Evolutionary conservation across 2,888 invertebrate genomes (phyloP).

Genomic region (Sclerodermus sp.): DNA sequence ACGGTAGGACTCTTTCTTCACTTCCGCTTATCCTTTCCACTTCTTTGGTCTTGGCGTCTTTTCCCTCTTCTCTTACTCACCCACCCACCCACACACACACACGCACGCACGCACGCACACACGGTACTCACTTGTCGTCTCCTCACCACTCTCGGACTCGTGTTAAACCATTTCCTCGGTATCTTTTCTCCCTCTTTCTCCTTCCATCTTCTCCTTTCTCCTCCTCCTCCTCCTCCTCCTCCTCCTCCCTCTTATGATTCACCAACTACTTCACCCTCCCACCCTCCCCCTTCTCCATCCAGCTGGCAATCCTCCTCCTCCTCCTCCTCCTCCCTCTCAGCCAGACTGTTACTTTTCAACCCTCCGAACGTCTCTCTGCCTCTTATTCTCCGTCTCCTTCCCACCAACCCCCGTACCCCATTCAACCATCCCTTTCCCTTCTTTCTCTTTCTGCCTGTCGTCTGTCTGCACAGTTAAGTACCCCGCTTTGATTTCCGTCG

Average conservation of each 20-base stretch:
- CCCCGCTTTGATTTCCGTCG: constrained; percentile 50
- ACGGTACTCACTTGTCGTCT: no score
- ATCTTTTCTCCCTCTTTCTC: constrained; percentile 1
- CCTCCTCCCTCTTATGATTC: no score
- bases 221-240: constrained; percentile 4
- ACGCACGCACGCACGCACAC: no score
- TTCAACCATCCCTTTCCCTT: constrained; percentile 23
- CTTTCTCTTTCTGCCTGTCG: constrained; percentile 35
- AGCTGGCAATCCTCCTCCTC: neutral
- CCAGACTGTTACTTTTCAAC: no score
- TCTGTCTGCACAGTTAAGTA: constrained; percentile 46
- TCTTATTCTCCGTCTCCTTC: constrained; percentile 2
- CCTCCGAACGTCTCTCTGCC: no score
- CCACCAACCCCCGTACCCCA: constrained; percentile 15
- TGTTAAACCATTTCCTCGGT: neutral
- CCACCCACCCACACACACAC: no score
- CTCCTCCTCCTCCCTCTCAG: constrained; percentile 6
- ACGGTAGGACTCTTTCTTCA: constrained; percentile 4
- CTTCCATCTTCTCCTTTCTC: neutral
- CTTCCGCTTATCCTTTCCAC: neutral
- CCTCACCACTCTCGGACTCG: neutral
- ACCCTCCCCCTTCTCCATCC: neutral
- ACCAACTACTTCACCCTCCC: neutral
- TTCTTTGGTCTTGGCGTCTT: no score
- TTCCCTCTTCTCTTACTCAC: no score